Evolutionary conservation across 2,888 invertebrate genomes (phyloP), one percentile per base, ranked within the genome.

Genomic region (Meghimatium bilineatum): DNA sequence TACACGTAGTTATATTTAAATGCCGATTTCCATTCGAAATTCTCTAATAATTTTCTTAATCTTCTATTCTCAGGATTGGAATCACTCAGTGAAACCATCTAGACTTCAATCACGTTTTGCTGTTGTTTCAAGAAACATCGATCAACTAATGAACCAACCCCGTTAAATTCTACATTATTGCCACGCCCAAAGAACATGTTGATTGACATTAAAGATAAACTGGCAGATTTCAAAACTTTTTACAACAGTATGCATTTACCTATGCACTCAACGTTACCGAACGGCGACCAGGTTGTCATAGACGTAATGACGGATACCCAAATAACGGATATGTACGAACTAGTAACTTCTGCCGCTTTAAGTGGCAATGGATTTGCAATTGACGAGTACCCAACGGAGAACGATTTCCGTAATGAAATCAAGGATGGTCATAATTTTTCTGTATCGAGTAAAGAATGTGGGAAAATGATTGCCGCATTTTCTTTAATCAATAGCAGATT

Each of bases 331-430:
- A 87, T 89, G 32, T 89, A 84, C 76, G 77, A 74, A 36, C 85
- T 89, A 56, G 87, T 89, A 14, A 78, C 86, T 36, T 67, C 82
- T 38, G 88, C 87, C 26, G 87, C 88, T 1, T 44, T 83, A 26
- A 80, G 86, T 44, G 87, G 88, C 36, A 85, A 87, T 20, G 89
- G 89, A 0, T 89, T 86, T 79, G 88, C 87, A 26, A 74, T 87
- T 0, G 88, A 89, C 60, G 89, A 89, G 63, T 89, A 86, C 74
- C 84, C 82, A 29, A 83, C 85, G 10, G 88, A 88, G 60, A 85
- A 86, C 10, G 86, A 87, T 52, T 89, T 89, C 83, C 85, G 87
- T n/a, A 56, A 83, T 1, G 89, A 89, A 29, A 84, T 88, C 6
- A 83, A 86, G 76, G 84, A 86, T 29, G 88, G 87, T 44, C 87